phyloP scores from a whole-genome alignment of 1,140 invertebrate genomes.

The Ceratitis capitata region DNA sequence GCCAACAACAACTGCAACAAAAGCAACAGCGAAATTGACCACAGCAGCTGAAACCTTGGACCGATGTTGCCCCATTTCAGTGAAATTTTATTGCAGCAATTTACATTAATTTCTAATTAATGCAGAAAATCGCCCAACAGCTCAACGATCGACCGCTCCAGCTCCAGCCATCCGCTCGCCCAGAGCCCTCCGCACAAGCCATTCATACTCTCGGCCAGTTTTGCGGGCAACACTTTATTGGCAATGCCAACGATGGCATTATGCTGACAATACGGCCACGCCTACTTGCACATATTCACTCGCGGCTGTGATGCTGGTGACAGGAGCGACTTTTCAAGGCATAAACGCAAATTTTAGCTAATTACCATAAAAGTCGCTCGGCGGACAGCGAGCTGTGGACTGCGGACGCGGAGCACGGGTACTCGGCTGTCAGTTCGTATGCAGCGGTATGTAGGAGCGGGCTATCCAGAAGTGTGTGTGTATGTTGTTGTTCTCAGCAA shows the following conservation, averaged over 20 bases:
- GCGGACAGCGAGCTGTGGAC: background rate
- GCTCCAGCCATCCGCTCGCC: too few species aligned
- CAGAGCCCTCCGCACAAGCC: background rate
- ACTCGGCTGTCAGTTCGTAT: background rate
- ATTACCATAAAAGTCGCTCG: conserved; percentile 38
- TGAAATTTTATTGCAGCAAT: conserved; percentile 41
- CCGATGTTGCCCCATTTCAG: conserved; percentile 21
- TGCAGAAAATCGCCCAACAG: conserved; percentile 24
- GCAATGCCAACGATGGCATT: background rate
- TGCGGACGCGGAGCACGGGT: too few species aligned
- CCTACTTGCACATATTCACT: background rate
- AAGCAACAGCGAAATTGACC: background rate
- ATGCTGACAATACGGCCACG: background rate
- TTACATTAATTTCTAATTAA: conserved; percentile 43
- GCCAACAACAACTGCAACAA: too few species aligned
- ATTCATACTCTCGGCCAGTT: background rate
- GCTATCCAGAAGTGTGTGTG: background rate
- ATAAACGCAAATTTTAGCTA: conserved; percentile 41
- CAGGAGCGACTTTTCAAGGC: conserved; percentile 31
- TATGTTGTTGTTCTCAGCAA: background rate
- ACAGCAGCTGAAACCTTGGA: background rate
- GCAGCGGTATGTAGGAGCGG: background rate
- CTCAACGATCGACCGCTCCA: background rate
- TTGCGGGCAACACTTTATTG: background rate
- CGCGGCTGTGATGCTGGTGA: background rate